A percentile compares a stretch with the other conserved stretches of the same genome.
phyloP scores from a whole-genome alignment of 2,797 vertebrate species.

The Scolopax bukidnonensis region DNA sequence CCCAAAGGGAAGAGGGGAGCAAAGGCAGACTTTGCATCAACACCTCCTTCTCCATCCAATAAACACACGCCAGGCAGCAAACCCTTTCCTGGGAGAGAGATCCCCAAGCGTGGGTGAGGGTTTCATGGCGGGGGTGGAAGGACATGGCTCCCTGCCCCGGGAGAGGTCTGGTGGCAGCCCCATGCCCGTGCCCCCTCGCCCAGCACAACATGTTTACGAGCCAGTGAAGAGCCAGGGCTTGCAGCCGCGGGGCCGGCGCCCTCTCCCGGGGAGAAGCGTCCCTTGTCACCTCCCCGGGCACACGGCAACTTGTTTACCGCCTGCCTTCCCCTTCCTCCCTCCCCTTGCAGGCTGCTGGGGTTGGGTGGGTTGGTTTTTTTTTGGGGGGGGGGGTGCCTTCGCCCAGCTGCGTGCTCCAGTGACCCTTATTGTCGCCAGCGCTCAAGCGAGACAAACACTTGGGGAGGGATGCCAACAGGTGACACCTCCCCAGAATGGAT shows the following conservation, averaged over 20 bases:
- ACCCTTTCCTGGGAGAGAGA: not conserved
- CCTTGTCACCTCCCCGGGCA: not conserved
- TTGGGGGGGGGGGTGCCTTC: not conserved
- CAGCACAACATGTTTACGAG: slow-evolving; percentile 45
- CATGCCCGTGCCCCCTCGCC: not conserved
- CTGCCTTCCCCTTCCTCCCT: slow-evolving; percentile 10
- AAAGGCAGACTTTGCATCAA: not conserved
- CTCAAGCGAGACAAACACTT: not conserved
- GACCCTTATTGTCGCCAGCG: not conserved
- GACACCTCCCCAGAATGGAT: not conserved
- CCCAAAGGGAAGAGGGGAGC: not conserved
- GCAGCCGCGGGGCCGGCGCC: slow-evolving; percentile 44
- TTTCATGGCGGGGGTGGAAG: not conserved
- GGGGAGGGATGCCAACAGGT: not conserved
- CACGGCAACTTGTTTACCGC: slow-evolving; percentile 24
- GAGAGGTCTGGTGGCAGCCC: not conserved
- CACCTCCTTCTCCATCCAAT: not conserved
- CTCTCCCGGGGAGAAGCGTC: slow-evolving; percentile 60
- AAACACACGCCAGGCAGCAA: not conserved
- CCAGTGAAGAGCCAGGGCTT: not conserved
- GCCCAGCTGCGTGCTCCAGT: not conserved
- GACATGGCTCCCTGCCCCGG: not conserved
- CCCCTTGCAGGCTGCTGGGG: not conserved
- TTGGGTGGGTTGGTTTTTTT: not conserved
- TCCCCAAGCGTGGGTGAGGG: not conserved